A percentile compares a stretch with the other conserved stretches of the same genome.
phyloP scores from a whole-genome alignment of 2,888 invertebrate genomes.

The Podabrus alpinus region DNA sequence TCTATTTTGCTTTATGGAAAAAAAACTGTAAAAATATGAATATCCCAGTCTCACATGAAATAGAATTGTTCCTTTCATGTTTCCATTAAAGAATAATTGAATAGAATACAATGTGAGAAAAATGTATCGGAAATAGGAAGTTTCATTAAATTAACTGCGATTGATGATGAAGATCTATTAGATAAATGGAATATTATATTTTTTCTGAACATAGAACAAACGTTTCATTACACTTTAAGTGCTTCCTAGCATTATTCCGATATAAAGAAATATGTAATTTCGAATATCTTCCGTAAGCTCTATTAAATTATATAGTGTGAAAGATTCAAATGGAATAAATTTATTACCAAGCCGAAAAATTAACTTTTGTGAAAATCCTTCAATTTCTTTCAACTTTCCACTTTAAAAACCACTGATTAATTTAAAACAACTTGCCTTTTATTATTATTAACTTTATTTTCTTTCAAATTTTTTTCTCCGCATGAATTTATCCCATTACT shows the following conservation, averaged over 20 bases:
- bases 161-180: background rate
- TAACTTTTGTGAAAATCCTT: no score
- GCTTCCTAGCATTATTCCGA: background rate
- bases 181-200: background rate
- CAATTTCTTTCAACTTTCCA: no score
- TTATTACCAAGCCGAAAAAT: no score
- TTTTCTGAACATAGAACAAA: background rate
- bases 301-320: background rate
- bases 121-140: background rate
- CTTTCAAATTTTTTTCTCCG: no score
- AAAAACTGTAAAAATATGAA: background rate
- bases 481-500: no score
- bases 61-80: background rate
- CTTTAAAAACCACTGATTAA: no score
- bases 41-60: background rate
- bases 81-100: background rate
- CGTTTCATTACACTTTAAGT: background rate
- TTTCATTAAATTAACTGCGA: background rate
- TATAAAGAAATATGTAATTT: background rate
- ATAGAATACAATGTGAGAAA: background rate
- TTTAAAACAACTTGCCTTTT: no score
- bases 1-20: background rate
- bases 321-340: background rate
- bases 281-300: background rate
- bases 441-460: no score